Percentiles rank a stretch among this genome's conserved stretches.
These are phyloP conservation scores for Procavia capensis DNA, from an alignment of 2,113 vertebrate species.

Conservation along the genomic window DNA sequence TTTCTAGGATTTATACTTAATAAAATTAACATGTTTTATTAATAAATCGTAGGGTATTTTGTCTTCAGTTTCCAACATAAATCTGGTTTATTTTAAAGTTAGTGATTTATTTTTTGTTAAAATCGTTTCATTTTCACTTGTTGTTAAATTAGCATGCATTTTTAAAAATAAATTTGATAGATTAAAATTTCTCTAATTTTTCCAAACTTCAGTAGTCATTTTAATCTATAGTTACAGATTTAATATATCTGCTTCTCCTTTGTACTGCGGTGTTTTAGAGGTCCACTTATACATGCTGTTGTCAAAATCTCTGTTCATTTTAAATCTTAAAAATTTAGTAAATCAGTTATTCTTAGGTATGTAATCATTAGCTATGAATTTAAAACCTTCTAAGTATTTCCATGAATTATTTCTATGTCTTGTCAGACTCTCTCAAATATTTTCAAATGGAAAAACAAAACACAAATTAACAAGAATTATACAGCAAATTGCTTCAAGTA, in stretches of 20 bases:
- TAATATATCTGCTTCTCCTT: background rate
- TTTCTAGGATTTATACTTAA: slow-evolving; percentile 4
- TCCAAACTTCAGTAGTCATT: background rate
- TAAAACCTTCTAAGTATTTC: slow-evolving; percentile 20
- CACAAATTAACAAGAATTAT: slow-evolving; percentile 41
- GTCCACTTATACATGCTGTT: background rate
- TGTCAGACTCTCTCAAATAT: slow-evolving; percentile 52
- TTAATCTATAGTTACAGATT: background rate
- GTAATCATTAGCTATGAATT: slow-evolving; percentile 59
- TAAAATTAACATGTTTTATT: background rate
- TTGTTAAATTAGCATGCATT: background rate
- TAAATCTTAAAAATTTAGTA: slow-evolving; percentile 38
- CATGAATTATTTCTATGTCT: slow-evolving; percentile 33
- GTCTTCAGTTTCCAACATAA: slow-evolving; percentile 28
- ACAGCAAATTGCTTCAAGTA: slow-evolving; percentile 42
- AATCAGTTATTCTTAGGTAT: slow-evolving; percentile 19
- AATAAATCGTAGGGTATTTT: slow-evolving; percentile 32
- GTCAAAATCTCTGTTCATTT: background rate
- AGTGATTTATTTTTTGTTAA: slow-evolving; percentile 23
- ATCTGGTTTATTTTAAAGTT: slow-evolving; percentile 30
- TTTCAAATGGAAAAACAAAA: slow-evolving; percentile 65
- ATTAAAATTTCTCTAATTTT: slow-evolving; percentile 25
- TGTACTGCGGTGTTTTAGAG: background rate
- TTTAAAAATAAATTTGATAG: background rate
- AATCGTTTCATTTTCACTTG: slow-evolving; percentile 29